Conservation (phyloP, 1,140 invertebrate species). For the Laupala kohalensis region DNA sequence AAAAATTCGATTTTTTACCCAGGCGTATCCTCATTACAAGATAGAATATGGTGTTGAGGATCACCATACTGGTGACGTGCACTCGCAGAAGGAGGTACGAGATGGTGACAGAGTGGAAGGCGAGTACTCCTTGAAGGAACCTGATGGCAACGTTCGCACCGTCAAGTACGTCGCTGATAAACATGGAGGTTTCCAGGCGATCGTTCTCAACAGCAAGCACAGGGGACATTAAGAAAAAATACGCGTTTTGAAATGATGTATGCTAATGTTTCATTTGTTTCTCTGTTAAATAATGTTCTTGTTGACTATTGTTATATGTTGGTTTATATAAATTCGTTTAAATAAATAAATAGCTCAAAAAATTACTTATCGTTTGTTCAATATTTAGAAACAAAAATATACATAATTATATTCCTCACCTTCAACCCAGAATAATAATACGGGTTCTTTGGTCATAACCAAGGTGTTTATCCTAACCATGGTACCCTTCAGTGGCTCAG, state of each 20-base stretch:
- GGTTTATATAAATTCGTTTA: too few relatives aligned
- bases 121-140: conserved; percentile 30
- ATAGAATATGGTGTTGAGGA: conserved; percentile 18
- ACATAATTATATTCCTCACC: too few relatives aligned
- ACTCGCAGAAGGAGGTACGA: conserved; percentile 14
- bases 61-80: conserved; percentile 16
- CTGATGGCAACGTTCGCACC: conserved; percentile 34
- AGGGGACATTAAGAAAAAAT: too few relatives aligned
- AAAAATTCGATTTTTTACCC: not conserved
- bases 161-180: conserved; percentile 26
- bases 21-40: conserved; percentile 16
- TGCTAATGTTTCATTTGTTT: not conserved
- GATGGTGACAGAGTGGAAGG: conserved; percentile 15
- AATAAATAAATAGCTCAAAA: too few relatives aligned
- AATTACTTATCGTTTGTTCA: too few relatives aligned
- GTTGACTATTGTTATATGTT: too few relatives aligned
- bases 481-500: too few relatives aligned
- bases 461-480: too few relatives aligned
- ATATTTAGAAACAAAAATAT: too few relatives aligned
- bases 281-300: not conserved
- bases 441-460: too few relatives aligned
- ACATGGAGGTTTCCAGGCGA: conserved; percentile 18
- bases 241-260: not conserved
- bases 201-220: not conserved
- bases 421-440: too few relatives aligned